Conservation (phyloP, 2,888 invertebrate genomes). For the Stenurella melanura region DNA sequence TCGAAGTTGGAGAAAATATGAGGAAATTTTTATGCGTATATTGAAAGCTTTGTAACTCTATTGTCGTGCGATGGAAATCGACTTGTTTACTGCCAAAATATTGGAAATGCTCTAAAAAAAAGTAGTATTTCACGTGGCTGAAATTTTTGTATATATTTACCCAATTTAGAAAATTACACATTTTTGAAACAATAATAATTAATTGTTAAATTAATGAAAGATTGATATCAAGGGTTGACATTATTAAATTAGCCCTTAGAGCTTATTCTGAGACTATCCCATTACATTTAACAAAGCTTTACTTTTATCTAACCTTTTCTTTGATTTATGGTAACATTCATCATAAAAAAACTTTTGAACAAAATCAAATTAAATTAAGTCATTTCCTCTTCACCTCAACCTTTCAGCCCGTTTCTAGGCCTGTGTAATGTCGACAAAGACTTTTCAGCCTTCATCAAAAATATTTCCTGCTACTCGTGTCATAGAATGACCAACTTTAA, state of each 20-base stretch:
- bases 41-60: no score
- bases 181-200: no score
- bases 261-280: not conserved
- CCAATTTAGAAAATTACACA: no score
- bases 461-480: not conserved
- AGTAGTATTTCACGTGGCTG: no score
- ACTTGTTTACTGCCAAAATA: no score
- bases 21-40: no score
- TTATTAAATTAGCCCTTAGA: constrained; percentile 2
- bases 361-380: constrained; percentile 22
- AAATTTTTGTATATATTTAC: no score
- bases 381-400: not conserved
- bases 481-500: not conserved
- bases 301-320: constrained; percentile 7
- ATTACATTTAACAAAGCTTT: not conserved
- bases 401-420: not conserved
- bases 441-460: constrained; percentile 12
- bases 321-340: constrained; percentile 25
- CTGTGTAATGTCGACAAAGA: not conserved
- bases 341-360: constrained; percentile 24
- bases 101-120: no score
- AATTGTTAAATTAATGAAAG: not conserved
- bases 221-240: not conserved
- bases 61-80: no score
- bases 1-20: no score